Percentiles rank a stretch among this genome's conserved stretches.
These are phyloP conservation scores for Dendroctonus valens DNA, from an alignment of 1,140 invertebrate genomes.

Conservation along the genomic window DNA sequence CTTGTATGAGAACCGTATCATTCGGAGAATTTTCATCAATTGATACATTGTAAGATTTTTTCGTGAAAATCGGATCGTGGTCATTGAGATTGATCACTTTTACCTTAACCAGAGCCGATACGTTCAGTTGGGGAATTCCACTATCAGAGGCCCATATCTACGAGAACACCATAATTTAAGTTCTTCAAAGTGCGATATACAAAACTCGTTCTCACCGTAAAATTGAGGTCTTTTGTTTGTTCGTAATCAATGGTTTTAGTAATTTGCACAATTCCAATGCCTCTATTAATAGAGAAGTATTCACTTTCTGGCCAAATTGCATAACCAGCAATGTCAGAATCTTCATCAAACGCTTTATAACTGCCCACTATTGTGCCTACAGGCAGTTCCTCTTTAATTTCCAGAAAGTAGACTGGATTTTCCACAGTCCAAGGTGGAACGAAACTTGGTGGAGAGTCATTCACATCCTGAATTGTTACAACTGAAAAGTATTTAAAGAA, in stretches of 20 bases:
- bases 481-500: conserved; percentile 51
- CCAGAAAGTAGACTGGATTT: conserved; percentile 65
- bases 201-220: conserved; percentile 54
- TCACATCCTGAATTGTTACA: conserved; percentile 84
- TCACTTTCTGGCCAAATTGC: conserved; percentile 67
- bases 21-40: conserved; percentile 73
- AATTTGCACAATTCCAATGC: conserved; percentile 76
- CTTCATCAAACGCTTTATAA: conserved; percentile 77
- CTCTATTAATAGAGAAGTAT: conserved; percentile 76
- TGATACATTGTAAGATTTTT: conserved; percentile 64
- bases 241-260: conserved; percentile 83
- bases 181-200: not conserved
- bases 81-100: conserved; percentile 85
- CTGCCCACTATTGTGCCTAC: conserved; percentile 75
- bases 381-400: conserved; percentile 81
- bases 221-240: conserved; percentile 68
- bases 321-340: conserved; percentile 79
- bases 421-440: conserved; percentile 70
- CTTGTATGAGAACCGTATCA: conserved; percentile 67
- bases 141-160: conserved; percentile 74
- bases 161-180: not conserved
- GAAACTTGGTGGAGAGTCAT: conserved; percentile 64
- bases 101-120: conserved; percentile 71
- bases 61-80: conserved; percentile 75
- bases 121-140: conserved; percentile 70